phyloP scores from a whole-genome alignment of 2,888 invertebrate species.

The Saturnia japonica region DNA sequence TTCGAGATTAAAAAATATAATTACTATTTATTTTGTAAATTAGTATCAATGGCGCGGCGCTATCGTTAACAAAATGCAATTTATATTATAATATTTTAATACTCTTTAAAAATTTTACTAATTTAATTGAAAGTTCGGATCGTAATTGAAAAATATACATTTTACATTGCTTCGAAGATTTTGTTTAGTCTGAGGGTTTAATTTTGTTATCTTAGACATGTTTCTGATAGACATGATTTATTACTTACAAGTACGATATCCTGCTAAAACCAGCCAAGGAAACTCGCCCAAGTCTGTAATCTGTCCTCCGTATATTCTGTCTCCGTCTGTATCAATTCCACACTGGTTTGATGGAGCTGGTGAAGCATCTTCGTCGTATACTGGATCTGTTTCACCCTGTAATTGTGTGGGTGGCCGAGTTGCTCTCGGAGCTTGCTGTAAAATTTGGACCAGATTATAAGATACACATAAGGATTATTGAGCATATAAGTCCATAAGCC shows the following conservation, averaged over 20 bases:
- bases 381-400: slow-evolving; percentile 36
- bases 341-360: slow-evolving; percentile 68
- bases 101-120: not conserved
- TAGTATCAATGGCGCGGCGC: not conserved
- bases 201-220: not conserved
- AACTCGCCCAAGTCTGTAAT: slow-evolving; percentile 84
- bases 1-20: not conserved
- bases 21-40: not conserved
- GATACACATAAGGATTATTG: not conserved
- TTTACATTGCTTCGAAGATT: not conserved
- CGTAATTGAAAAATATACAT: not conserved
- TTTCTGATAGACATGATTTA: not conserved
- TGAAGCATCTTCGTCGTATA: slow-evolving; percentile 51
- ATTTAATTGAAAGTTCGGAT: not conserved
- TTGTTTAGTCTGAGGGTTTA: not conserved
- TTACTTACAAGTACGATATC: slow-evolving; percentile 78
- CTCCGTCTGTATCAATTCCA: slow-evolving; percentile 79
- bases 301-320: slow-evolving; percentile 83
- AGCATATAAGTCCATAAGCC: not conserved
- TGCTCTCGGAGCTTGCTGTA: slow-evolving; percentile 34
- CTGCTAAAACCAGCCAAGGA: slow-evolving; percentile 84
- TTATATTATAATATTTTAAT: slow-evolving; percentile 1
- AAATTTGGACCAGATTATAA: not conserved
- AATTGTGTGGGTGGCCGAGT: slow-evolving; percentile 28
- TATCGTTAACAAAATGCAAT: not conserved